A percentile compares a stretch with the other conserved stretches of the same genome.
phyloP scores from a whole-genome alignment of 2,797 vertebrate species.

The Schizopygopsis pylzovi region DNA sequence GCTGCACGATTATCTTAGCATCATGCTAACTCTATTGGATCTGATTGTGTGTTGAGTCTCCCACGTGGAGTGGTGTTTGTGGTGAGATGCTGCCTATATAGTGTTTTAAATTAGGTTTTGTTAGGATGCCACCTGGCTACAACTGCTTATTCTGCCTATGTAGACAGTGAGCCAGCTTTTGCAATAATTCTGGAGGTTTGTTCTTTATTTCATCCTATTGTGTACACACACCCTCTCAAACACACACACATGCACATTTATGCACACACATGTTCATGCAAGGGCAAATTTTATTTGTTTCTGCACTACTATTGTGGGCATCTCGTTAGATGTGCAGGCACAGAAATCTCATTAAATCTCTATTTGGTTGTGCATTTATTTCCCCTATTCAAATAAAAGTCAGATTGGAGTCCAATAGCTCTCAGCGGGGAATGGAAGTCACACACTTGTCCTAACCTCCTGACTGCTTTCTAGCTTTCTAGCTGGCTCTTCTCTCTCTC shows the following conservation, averaged over 20 bases:
- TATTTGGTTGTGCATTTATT: constrained; percentile 29
- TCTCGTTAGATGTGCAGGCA: constrained; percentile 21
- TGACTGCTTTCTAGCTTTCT: constrained; percentile 23
- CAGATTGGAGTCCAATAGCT: neutral
- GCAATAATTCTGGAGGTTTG: neutral
- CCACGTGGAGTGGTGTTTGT: neutral
- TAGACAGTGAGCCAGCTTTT: neutral
- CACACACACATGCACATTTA: constrained; percentile 41
- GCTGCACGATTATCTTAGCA: neutral
- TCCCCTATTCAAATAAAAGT: constrained; percentile 7
- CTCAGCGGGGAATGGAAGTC: neutral
- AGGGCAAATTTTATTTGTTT: neutral
- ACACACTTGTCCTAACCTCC: neutral
- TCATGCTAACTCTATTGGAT: neutral
- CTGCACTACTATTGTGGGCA: neutral
- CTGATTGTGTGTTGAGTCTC: neutral
- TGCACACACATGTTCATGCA: constrained; percentile 53
- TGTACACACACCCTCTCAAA: neutral
- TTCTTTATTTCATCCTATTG: neutral
- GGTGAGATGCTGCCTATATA: neutral
- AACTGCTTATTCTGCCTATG: too few species aligned
- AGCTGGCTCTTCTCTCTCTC: neutral
- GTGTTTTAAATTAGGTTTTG: neutral
- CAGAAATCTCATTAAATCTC: constrained; percentile 30
- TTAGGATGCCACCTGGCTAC: too few species aligned